phyloP scores from a whole-genome alignment of 2,888 invertebrate genomes.

The Ceriagrion tenellum region DNA sequence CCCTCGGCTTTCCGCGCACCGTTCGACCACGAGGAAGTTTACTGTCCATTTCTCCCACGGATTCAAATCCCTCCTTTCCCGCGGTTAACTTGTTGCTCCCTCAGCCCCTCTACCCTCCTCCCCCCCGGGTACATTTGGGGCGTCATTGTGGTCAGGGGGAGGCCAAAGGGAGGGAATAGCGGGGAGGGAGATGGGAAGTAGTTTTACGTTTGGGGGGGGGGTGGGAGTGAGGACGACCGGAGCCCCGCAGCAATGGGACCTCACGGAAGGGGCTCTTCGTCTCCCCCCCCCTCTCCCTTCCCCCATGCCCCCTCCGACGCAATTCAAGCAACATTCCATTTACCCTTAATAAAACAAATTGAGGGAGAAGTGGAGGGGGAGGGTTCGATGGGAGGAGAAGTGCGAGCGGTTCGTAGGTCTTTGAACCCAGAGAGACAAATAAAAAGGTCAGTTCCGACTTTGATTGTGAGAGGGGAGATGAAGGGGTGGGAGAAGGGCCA shows the following conservation, averaged over 20 bases:
- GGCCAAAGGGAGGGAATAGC: background rate
- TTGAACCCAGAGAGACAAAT: background rate
- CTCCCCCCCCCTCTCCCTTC: too few relatives aligned
- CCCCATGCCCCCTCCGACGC: background rate
- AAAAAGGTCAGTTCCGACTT: slow-evolving; percentile 17
- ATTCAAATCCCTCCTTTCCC: background rate
- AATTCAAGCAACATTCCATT: background rate
- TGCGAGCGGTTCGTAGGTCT: background rate
- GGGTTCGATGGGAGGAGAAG: background rate
- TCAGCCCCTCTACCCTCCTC: background rate
- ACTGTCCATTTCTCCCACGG: background rate
- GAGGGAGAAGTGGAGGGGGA: background rate
- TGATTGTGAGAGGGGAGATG: background rate
- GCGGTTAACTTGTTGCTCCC: slow-evolving; percentile 25
- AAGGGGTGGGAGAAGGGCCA: background rate
- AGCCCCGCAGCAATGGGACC: background rate
- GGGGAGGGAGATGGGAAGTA: background rate
- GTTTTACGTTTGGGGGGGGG: too few relatives aligned
- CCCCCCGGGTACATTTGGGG: background rate
- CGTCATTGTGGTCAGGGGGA: background rate
- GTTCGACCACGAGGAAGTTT: background rate
- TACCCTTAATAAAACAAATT: slow-evolving; percentile 28
- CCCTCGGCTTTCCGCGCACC: background rate
- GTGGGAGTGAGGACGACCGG: background rate
- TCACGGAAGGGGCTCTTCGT: background rate